Conservation (phyloP, 2,888 invertebrate species). For the Tipula confusa region DNA sequence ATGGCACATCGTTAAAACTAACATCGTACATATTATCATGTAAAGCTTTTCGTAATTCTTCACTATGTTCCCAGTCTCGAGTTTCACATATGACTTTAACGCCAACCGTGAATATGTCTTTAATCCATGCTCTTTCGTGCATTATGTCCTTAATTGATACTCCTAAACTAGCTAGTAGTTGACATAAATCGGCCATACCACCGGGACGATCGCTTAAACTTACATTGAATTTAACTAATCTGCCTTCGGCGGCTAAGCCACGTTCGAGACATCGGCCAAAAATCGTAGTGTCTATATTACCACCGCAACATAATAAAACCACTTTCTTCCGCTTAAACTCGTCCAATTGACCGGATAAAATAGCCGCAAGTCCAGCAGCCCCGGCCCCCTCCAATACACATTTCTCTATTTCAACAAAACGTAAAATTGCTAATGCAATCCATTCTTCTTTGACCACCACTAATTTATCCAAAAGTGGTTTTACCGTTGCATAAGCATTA, state of each 20-base stretch:
- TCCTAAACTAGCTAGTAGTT: constrained; percentile 67
- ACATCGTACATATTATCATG: constrained; percentile 56
- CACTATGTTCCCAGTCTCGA: constrained; percentile 71
- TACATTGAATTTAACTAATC: constrained; percentile 68
- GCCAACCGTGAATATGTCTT: constrained; percentile 79
- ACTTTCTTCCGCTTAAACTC: constrained; percentile 79
- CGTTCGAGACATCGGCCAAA: constrained; percentile 83
- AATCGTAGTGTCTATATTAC: constrained; percentile 89
- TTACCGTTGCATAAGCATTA: constrained; percentile 74
- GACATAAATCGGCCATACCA: constrained; percentile 80
- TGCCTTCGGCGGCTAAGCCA: constrained; percentile 81
- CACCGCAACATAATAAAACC: constrained; percentile 77
- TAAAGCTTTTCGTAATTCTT: constrained; percentile 57
- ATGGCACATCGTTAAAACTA: constrained; percentile 50
- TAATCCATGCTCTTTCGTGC: constrained; percentile 93
- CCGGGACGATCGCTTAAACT: constrained; percentile 83
- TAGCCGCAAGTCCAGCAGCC: constrained; percentile 78
- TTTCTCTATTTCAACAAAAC: constrained; percentile 77
- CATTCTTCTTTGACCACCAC: constrained; percentile 76
- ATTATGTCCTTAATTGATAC: constrained; percentile 93
- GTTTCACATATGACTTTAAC: constrained; percentile 86
- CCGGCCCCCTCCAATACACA: constrained; percentile 91
- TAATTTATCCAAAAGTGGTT: constrained; percentile 71
- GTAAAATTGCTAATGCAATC: constrained; percentile 76
- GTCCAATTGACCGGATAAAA: constrained; percentile 73